Evolutionary conservation across 2,113 vertebrate species (phyloP).

Genomic region (Phaethon lepturus): DNA sequence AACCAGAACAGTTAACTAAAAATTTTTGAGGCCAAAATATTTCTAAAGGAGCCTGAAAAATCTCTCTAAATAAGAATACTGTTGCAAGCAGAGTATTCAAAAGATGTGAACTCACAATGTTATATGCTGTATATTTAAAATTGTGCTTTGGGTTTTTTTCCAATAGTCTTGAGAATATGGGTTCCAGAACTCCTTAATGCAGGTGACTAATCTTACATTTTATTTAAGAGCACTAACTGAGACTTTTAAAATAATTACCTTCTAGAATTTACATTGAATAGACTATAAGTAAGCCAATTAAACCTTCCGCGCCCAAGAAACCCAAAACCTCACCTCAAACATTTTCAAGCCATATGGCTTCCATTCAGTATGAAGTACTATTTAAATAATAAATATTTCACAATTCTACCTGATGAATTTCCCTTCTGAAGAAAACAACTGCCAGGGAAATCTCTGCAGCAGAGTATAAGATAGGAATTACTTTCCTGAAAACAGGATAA

Average conservation of each 20-base stretch:
- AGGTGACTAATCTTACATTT: neutral
- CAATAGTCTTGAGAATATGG: neutral
- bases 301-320: too few relatives aligned
- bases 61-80: neutral
- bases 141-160: neutral
- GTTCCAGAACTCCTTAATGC: neutral
- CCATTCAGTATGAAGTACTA: neutral
- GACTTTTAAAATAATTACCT: neutral
- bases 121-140: neutral
- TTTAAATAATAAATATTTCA: neutral
- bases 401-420: neutral
- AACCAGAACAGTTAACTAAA: neutral
- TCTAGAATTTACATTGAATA: neutral
- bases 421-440: neutral
- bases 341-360: neutral
- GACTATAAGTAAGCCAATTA: neutral
- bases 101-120: neutral
- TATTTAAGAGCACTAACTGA: neutral
- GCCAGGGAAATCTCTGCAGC: neutral
- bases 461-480: neutral
- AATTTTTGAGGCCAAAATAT: neutral
- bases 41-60: neutral
- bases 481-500: slow-evolving; percentile 42
- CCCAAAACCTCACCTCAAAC: neutral
- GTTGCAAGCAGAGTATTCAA: neutral